Conservation (phyloP, 2,113 vertebrate genomes). For the Cricetomys ansorgei region DNA sequence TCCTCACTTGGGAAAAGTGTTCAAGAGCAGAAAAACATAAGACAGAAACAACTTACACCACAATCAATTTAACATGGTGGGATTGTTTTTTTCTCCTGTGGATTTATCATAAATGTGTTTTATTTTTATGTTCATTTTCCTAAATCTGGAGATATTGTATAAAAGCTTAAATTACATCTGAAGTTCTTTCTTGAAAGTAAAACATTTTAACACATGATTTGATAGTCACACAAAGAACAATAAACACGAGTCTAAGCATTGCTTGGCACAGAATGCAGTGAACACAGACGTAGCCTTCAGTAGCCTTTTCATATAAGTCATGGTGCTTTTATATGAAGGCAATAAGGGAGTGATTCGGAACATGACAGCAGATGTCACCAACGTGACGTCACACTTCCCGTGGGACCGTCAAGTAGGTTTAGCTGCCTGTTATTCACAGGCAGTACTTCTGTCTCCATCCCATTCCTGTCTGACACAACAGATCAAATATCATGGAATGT, state of each 20-base stretch:
- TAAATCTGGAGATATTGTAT: background rate
- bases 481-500: conserved; percentile 1
- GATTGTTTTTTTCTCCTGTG: conserved; percentile 1
- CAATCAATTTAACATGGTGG: conserved; percentile 25
- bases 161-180: conserved; percentile 7
- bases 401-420: background rate
- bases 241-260: background rate
- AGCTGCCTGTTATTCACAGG: background rate
- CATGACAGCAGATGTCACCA: background rate
- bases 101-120: conserved; percentile 14
- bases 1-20: conserved; percentile 53
- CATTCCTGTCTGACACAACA: conserved; percentile 27
- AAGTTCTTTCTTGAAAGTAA: conserved; percentile 64
- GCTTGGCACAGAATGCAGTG: background rate
- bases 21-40: conserved; percentile 43
- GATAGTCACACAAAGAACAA: background rate
- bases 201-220: conserved; percentile 53
- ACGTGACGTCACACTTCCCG: background rate
- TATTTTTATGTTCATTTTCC: conserved; percentile 12
- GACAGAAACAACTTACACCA: background rate
- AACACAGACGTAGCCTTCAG: background rate
- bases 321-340: background rate
- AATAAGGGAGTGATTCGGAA: background rate
- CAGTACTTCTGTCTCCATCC: background rate
- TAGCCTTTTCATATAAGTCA: conserved; percentile 7